Evolutionary conservation across 2,888 invertebrate species (phyloP), one percentile per base, ranked within the genome.

Genomic region (Cheilosia urbana): DNA sequence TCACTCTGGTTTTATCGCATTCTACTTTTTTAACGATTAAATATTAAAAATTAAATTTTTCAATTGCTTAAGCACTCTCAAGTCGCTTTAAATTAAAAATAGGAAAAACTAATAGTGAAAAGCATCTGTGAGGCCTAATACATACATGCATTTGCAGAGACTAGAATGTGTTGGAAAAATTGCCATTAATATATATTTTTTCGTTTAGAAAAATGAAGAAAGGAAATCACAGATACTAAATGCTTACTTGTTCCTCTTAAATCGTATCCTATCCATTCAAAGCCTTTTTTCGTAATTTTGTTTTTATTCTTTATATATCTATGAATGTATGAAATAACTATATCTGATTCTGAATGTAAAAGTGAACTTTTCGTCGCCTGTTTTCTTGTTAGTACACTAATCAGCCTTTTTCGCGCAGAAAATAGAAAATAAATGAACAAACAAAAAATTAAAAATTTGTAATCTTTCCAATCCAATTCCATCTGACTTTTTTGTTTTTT

Each of bases 201-300:
- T 51, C 19, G 5, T 51, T 63, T 30, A 55, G 30, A 53, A 57
- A 73, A 78, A 65, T 76, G 24, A 80, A 27, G 69, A 84, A 84
- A 60, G 60, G 80, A 80, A 80, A 85, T 85, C 85, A 85, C 85
- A 85, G 85, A 85, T 85, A 81, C 76, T 72, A 85, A 85, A 85
- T 79, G 69, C 69, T 76, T 80, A 75, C 42, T 76, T 76, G 42
- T 80, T 85, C 55, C 76, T 85, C 75, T 60, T 75, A 79, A 69
- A 58, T 66, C 84, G 49, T 80, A 77, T 77, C 66, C 47, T 68
- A 81, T 76, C 51, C 76, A 66, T 65, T 57, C 76, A 66, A 66
- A 72, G 19, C 69, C 58, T 68, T 42, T 68, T 17, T 19, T 47
- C n/a, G 17, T 62, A 42, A 13, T 71, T 69, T 51, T 53, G 13